Evolutionary conservation across 2,797 vertebrate species (phyloP).

Genomic region (Masticophis lateralis): DNA sequence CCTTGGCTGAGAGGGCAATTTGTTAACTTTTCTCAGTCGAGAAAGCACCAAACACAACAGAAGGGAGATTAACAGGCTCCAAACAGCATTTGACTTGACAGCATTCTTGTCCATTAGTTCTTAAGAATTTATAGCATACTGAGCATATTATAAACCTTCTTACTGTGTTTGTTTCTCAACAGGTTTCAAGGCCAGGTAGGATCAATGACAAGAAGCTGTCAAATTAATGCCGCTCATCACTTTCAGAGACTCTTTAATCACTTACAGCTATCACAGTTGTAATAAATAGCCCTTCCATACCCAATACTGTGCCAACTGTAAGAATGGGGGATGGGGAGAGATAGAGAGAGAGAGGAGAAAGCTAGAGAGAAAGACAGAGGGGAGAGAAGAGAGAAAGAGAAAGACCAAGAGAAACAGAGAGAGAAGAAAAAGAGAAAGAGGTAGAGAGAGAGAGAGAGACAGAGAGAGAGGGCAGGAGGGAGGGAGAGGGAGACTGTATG

Average conservation of each 20-base stretch:
- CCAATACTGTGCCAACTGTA: neutral
- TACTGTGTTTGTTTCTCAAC: neutral
- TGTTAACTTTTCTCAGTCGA: neutral
- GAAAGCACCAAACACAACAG: neutral
- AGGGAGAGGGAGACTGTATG: neutral
- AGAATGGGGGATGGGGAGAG: neutral
- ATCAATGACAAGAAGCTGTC: neutral
- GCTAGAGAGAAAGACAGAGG: neutral
- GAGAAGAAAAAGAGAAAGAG: neutral
- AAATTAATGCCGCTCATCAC: neutral
- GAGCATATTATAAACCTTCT: neutral
- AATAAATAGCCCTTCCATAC: neutral
- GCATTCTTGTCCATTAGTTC: neutral
- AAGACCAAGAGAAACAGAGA: neutral
- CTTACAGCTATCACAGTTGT: neutral
- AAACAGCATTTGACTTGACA: neutral
- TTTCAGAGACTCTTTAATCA: neutral
- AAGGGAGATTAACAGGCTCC: neutral
- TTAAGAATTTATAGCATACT: neutral
- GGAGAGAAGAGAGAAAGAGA: too few species aligned
- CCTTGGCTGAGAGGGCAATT: neutral
- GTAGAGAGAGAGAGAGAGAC: too few species aligned
- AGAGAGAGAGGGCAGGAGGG: accelerated
- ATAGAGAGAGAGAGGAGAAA: neutral
- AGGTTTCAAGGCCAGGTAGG: neutral